phyloP scores from a whole-genome alignment of 2,888 invertebrate genomes.

The Clunio marinus region DNA sequence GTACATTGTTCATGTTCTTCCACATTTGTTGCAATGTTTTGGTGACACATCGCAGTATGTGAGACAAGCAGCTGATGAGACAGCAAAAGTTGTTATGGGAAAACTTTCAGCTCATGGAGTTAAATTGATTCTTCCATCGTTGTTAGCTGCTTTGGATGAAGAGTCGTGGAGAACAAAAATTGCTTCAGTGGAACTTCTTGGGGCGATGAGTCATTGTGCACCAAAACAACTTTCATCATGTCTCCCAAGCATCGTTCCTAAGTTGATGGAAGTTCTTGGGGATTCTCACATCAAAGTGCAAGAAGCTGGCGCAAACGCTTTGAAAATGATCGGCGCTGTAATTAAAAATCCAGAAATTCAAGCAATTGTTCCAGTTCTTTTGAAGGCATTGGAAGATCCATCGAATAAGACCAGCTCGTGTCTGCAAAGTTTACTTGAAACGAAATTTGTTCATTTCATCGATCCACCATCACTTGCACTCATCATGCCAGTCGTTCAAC shows the following conservation, averaged over 20 bases:
- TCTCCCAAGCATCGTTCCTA: constrained; percentile 96
- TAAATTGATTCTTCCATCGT: constrained; percentile 90
- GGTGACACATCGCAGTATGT: constrained; percentile 95
- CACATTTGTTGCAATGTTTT: constrained; percentile 89
- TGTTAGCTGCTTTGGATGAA: constrained; percentile 89
- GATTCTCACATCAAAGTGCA: constrained; percentile 98
- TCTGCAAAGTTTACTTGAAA: constrained; percentile 88
- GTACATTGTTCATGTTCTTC: constrained; percentile 95
- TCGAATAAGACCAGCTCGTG: constrained; percentile 90
- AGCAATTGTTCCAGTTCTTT: constrained; percentile 80
- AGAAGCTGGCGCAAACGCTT: constrained; percentile 92
- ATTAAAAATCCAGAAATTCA: constrained; percentile 98
- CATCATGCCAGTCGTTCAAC: constrained; percentile 98
- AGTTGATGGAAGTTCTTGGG: constrained; percentile 91
- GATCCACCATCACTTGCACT: constrained; percentile 97
- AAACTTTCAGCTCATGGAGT: constrained; percentile 96
- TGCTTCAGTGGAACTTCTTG: constrained; percentile 90
- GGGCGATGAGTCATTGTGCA: constrained; percentile 98
- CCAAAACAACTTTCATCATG: constrained; percentile 98
- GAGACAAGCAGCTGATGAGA: constrained; percentile 92
- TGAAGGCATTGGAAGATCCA: constrained; percentile 93
- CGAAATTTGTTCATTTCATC: constrained; percentile 98
- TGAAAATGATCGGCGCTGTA: constrained; percentile 94
- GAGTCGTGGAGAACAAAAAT: constrained; percentile 99
- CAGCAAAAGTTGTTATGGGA: constrained; percentile 92